Conservation (phyloP, 1,140 invertebrate genomes). For the Dysdera silvatica region DNA sequence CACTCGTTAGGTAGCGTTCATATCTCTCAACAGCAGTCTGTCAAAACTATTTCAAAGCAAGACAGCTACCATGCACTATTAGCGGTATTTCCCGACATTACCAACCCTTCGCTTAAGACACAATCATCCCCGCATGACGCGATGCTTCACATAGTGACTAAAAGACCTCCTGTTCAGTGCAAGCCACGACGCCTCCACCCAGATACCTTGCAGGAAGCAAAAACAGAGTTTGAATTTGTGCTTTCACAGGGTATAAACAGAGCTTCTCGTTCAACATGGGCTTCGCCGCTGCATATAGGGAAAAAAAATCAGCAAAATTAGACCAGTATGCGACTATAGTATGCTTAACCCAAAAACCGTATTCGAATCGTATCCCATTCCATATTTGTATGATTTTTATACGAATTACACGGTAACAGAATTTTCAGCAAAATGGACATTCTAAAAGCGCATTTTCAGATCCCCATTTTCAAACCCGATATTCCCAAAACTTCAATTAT, state of each 20-base stretch:
- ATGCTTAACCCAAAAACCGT: conserved; percentile 14
- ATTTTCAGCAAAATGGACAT: conserved; percentile 19
- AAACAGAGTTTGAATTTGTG: conserved; percentile 14
- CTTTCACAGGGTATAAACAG: conserved; percentile 25
- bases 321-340: conserved; percentile 20
- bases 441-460: conserved; percentile 22
- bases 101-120: neutral
- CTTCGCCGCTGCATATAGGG: conserved; percentile 34
- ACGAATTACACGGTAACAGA: conserved; percentile 6
- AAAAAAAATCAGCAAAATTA: conserved; percentile 21
- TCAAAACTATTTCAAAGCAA: neutral
- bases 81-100: conserved; percentile 9
- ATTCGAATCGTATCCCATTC: conserved; percentile 24
- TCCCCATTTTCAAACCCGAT: conserved; percentile 10
- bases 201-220: conserved; percentile 1
- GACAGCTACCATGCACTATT: neutral
- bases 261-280: conserved; percentile 26
- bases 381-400: conserved; percentile 22
- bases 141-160: conserved; percentile 18
- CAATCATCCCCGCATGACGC: conserved; percentile 2
- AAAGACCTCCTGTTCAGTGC: conserved; percentile 2
- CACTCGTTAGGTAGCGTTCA: neutral
- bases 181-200: conserved; percentile 12
- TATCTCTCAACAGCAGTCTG: neutral
- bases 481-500: conserved; percentile 20